Evolutionary conservation across 2,113 vertebrate genomes (phyloP).

Genomic region (Sarotherodon lohbergeri): DNA sequence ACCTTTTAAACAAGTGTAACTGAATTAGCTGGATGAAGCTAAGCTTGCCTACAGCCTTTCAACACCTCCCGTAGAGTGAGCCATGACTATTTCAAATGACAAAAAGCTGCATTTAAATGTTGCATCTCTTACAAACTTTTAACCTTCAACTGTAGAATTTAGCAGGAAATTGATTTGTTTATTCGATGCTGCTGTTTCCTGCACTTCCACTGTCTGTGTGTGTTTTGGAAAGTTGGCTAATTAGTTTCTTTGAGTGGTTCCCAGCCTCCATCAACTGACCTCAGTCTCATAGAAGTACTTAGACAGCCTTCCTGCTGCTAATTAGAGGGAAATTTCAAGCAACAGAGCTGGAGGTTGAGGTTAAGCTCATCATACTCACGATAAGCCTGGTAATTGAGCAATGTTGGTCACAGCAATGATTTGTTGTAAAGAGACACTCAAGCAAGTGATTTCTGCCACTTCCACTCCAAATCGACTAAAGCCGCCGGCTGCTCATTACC

Average conservation of each 20-base stretch:
- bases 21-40: slow-evolving; percentile 26
- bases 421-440: slow-evolving; percentile 18
- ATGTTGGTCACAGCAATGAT: slow-evolving; percentile 21
- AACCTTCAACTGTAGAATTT: neutral
- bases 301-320: slow-evolving; percentile 26
- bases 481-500: neutral
- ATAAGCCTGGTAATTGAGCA: slow-evolving; percentile 53
- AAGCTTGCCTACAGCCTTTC: slow-evolving; percentile 16
- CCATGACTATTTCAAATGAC: neutral
- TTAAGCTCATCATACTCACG: slow-evolving; percentile 49
- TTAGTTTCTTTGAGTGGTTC: slow-evolving; percentile 41
- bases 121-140: neutral
- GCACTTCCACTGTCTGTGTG: neutral
- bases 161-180: slow-evolving; percentile 35
- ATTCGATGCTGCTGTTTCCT: neutral
- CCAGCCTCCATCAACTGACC: slow-evolving; percentile 53
- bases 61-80: neutral
- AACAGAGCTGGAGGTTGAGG: slow-evolving; percentile 42
- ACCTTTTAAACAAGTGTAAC: slow-evolving; percentile 30
- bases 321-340: slow-evolving; percentile 49
- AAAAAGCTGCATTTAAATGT: neutral
- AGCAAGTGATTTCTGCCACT: slow-evolving; percentile 33
- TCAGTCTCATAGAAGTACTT: slow-evolving; percentile 6
- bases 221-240: slow-evolving; percentile 56
- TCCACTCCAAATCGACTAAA: slow-evolving; percentile 1